phyloP scores from a whole-genome alignment of 2,797 vertebrate species.

The Mycteria americana region DNA sequence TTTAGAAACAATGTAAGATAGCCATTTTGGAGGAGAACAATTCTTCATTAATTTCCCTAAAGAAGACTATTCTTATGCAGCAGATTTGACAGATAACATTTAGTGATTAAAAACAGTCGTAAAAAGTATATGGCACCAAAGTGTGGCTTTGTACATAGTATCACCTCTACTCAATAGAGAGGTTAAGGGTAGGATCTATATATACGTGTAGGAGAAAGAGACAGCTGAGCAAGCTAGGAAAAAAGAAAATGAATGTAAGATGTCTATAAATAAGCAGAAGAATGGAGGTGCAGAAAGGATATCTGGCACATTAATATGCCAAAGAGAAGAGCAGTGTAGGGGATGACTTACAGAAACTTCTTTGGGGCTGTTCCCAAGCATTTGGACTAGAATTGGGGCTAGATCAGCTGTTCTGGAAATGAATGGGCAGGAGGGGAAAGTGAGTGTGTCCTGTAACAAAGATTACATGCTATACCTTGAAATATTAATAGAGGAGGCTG shows the following conservation, averaged over 20 bases:
- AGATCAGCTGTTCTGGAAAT: not conserved
- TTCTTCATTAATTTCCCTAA: not conserved
- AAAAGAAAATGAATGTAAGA: not conserved
- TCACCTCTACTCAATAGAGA: not conserved
- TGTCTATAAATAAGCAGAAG: not conserved
- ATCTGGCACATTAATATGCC: not conserved
- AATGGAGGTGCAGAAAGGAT: not conserved
- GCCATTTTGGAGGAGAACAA: not conserved
- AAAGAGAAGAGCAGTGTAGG: not conserved
- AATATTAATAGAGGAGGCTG: not conserved
- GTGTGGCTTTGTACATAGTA: not conserved
- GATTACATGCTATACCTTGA: not conserved
- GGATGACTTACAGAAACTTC: not conserved
- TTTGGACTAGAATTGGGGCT: not conserved
- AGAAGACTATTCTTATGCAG: not conserved
- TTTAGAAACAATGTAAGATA: not conserved
- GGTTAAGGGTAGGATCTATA: not conserved
- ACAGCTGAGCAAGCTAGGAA: not conserved
- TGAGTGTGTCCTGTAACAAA: not conserved
- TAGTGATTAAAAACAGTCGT: not conserved
- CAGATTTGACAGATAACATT: not conserved
- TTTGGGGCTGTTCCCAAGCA: not conserved
- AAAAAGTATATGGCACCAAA: not conserved
- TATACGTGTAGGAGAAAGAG: not conserved
- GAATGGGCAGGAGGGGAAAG: not conserved